phyloP scores from a whole-genome alignment of 2,888 invertebrate species.

The Scaptomyza flava region DNA sequence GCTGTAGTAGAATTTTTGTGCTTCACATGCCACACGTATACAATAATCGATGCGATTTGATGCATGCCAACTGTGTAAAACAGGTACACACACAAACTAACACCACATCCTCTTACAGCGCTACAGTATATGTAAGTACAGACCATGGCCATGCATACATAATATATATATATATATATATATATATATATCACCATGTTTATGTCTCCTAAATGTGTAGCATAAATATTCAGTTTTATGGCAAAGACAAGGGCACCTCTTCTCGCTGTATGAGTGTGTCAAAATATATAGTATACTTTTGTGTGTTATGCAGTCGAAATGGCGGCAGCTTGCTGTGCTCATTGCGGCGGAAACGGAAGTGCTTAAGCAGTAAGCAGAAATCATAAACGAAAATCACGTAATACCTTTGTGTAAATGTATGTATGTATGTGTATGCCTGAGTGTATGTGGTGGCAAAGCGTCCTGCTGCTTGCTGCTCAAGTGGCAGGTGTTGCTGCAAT shows the following conservation, averaged over 20 bases:
- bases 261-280: constrained; percentile 6
- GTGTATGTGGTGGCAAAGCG: constrained; percentile 3
- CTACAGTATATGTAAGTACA: constrained; percentile 17
- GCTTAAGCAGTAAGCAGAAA: constrained; percentile 77
- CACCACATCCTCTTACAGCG: constrained; percentile 18
- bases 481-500: constrained; percentile 80
- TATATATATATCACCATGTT: constrained; percentile 68
- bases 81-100: constrained; percentile 12
- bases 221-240: constrained; percentile 80
- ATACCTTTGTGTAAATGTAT: constrained; percentile 48
- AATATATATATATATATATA: constrained; percentile 68
- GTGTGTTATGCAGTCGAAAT: constrained; percentile 53
- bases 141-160: constrained; percentile 57
- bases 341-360: constrained; percentile 70
- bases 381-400: constrained; percentile 81
- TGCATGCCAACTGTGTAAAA: constrained; percentile 58
- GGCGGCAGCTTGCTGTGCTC: constrained; percentile 56
- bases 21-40: constrained; percentile 43
- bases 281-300: neutral
- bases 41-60: constrained; percentile 80
- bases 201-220: constrained; percentile 64
- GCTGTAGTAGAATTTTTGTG: constrained; percentile 29
- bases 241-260: constrained; percentile 59
- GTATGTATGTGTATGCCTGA: neutral
- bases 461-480: constrained; percentile 43